Evolutionary conservation across 2,888 invertebrate species (phyloP).

Genomic region (Diplazon laetatorius): DNA sequence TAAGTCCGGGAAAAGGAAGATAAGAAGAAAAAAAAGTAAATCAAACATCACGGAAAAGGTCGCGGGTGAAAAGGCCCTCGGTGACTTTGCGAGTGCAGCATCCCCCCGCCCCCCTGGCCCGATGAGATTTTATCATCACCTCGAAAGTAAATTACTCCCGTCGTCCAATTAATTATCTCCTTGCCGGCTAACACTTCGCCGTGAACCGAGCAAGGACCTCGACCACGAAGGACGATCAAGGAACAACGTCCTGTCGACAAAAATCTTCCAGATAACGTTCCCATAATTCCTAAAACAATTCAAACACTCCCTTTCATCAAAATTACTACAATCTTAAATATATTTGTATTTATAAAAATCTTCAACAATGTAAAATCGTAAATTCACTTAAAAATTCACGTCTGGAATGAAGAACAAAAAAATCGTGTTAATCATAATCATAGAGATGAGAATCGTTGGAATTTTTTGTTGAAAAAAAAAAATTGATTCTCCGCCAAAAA

Average conservation of each 20-base stretch:
- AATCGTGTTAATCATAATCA: too few relatives aligned
- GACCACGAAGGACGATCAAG: constrained; percentile 12
- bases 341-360: too few relatives aligned
- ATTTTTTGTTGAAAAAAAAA: too few relatives aligned
- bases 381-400: too few relatives aligned
- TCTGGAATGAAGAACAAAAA: too few relatives aligned
- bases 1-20: constrained; percentile 20
- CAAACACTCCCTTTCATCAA: too few relatives aligned
- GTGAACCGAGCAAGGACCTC: neutral
- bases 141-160: constrained; percentile 67
- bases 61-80: constrained; percentile 28
- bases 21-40: constrained; percentile 35
- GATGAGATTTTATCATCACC: constrained; percentile 69
- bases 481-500: too few relatives aligned
- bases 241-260: constrained; percentile 19
- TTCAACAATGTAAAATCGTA: too few relatives aligned
- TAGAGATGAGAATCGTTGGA: too few relatives aligned
- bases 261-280: constrained; percentile 1
- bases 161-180: constrained; percentile 62
- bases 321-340: too few relatives aligned
- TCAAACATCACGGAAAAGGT: constrained; percentile 18
- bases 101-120: too few relatives aligned
- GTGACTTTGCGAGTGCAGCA: constrained; percentile 36
- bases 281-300: neutral
- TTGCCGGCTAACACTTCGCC: constrained; percentile 25